Base-by-base conservation (phyloP, 2,888 invertebrate genomes). In the Troglohyphantes excavatus region DNA sequence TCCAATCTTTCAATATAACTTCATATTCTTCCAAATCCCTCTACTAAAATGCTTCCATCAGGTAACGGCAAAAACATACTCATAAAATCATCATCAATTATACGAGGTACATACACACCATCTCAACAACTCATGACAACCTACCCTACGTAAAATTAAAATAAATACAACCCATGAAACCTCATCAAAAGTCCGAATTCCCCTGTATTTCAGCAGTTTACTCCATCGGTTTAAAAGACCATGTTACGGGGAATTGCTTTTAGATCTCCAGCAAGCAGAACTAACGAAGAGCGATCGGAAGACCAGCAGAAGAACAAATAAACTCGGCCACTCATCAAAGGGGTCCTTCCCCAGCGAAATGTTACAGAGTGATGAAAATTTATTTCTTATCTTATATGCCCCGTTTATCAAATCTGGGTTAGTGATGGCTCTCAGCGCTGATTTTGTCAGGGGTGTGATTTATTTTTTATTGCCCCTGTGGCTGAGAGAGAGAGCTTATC, bases 401-500 rank as follows among this genome's bases (percentile, higher is more conserved):
- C 39, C 61, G 73, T 83, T 83, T 83, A 83, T 83, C 83, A 83
- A 75, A 83, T 83, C 43, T 63, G 73, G 39, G 53, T 73, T 65
- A 65, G 73, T 46, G 72, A 65, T 73, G 53, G 72, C 13, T 33
- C n/a, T 39, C 39, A 19, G 33, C 13, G 61, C 59, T 33, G 21
- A 29, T 75, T 75, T 75, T 61, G 75, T 75, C 61, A 75, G 33
- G 23, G 7, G n/a, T 17, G 9, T 33, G 59, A 75, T 78, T 65
- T 63, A n/a, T 65, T 78, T 78, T 78, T 33, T 78, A 63, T 17
- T 39, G 43, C 11, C 59, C 17, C 1, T 21, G n/a, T 6, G 33
- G 33, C n/a, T n/a, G 53, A 13, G 53, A 13, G 53, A 17, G n/a
- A 5, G 53, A 1, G 53, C 3, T 33, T 33, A 33, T 33, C 33